Evolutionary conservation across 2,888 invertebrate genomes (phyloP).

Genomic region (Perithous albicinctus): DNA sequence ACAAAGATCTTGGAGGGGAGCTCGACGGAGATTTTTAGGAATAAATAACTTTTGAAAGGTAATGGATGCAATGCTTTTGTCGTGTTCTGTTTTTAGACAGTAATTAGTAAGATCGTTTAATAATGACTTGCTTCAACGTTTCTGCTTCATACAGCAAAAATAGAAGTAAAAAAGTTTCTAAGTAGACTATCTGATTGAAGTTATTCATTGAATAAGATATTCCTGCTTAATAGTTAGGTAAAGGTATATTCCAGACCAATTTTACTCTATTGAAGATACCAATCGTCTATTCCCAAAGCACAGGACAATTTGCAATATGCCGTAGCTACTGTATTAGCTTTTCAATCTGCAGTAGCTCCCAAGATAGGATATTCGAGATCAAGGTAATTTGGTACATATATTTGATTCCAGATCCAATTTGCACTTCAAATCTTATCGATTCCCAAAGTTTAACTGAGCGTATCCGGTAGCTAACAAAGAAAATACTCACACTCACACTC

Average conservation of each 20-base stretch:
- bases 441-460: conserved; percentile 65
- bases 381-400: conserved; percentile 51
- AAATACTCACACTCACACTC: no score
- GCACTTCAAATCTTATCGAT: conserved; percentile 80
- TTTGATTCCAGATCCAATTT: conserved; percentile 78
- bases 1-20: background rate
- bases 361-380: conserved; percentile 2
- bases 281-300: conserved; percentile 38
- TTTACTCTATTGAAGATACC: conserved; percentile 52
- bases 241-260: conserved; percentile 47
- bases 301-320: conserved; percentile 21
- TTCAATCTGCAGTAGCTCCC: no score
- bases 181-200: no score
- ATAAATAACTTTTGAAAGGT: background rate
- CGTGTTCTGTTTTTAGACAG: background rate
- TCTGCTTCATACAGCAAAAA: no score
- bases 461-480: background rate
- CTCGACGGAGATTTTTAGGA: background rate
- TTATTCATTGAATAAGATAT: background rate
- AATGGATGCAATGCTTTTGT: background rate
- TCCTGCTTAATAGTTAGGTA: conserved; percentile 10
- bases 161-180: no score
- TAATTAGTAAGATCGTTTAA: background rate
- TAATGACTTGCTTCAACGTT: background rate
- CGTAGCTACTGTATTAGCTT: background rate